Conservation (phyloP, 2,888 invertebrate genomes). For the Bellardia bayeri region DNA sequence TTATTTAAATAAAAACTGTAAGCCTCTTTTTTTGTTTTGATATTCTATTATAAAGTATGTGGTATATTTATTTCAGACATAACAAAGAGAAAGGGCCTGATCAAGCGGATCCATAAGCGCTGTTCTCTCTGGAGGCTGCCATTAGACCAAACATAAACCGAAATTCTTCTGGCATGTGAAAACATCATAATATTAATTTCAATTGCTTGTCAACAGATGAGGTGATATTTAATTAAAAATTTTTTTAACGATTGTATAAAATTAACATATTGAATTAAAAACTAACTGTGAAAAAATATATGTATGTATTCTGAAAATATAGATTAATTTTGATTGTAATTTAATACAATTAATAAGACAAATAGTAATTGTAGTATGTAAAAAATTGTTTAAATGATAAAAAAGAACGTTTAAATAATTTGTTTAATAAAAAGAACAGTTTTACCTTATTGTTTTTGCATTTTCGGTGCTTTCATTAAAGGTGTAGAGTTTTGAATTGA, state of each 20-base stretch:
- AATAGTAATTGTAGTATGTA: slow-evolving; percentile 58
- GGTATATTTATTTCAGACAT: no score
- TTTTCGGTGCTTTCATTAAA: slow-evolving; percentile 71
- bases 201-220: background rate
- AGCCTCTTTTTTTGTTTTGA: no score
- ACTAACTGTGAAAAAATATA: background rate
- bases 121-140: no score
- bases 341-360: slow-evolving; percentile 61
- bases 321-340: slow-evolving; percentile 58
- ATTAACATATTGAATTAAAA: background rate
- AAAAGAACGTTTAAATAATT: slow-evolving; percentile 48
- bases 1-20: no score
- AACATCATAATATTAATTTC: background rate
- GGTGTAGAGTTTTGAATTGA: slow-evolving; percentile 68
- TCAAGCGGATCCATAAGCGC: no score
- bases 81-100: no score
- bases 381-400: slow-evolving; percentile 63
- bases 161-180: no score
- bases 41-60: no score
- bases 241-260: background rate
- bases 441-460: slow-evolving; percentile 70
- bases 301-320: slow-evolving; percentile 47
- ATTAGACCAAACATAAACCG: no score
- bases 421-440: slow-evolving; percentile 56
- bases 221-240: background rate